Base-by-base conservation (phyloP, 1,140 invertebrate species). In the Popillia japonica region DNA sequence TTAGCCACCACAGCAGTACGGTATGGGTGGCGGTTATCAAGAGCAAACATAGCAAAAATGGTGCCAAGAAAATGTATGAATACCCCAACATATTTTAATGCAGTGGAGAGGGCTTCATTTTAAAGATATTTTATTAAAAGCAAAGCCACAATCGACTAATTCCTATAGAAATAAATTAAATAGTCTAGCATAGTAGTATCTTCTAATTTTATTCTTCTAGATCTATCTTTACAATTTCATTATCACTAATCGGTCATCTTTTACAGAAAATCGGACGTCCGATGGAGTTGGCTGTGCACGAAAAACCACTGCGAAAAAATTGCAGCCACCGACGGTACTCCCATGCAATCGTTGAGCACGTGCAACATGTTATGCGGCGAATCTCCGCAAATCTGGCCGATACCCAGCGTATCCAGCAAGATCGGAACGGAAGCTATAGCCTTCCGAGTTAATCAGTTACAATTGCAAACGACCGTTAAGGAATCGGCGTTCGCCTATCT, bases 281-380 rank as follows among this genome's bases (percentile, higher is more conserved):
- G 88, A 82, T 90, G 89, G 89, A 88, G 87, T 17, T 90, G 89
- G 89, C 80, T 87, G 9, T 90, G 89, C 81, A 83, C 86, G 72
- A 88, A 87, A 80, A 86, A 89, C 40, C 74, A 48, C 48, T 75
- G 74, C 74, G 74, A 75, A 22, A 41, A 85, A 87, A 79, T 84
- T 88, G 10, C 84, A 82, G 20, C 55, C 20, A 78, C 55, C 55
- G 75, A 14, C 22, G 4, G 74, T 0, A 9, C n/a, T 20, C 17
- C 79, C 40, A 22, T 76, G 23, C 85, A 87, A 77, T 89, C 89
- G 7, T 78, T 89, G 64, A 84, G 85, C 41, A 89, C 89, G 22
- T 90, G 89, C 85, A 88, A 86, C 77, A 87, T 90, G 80, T 75
- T 89, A 7, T 90, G 89, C 79, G 87, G 86, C 75, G 88, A 87